Evolutionary conservation across 2,797 vertebrate genomes (phyloP), one percentile per base, ranked within the genome.

Genomic region (Acanthiza pusilla): DNA sequence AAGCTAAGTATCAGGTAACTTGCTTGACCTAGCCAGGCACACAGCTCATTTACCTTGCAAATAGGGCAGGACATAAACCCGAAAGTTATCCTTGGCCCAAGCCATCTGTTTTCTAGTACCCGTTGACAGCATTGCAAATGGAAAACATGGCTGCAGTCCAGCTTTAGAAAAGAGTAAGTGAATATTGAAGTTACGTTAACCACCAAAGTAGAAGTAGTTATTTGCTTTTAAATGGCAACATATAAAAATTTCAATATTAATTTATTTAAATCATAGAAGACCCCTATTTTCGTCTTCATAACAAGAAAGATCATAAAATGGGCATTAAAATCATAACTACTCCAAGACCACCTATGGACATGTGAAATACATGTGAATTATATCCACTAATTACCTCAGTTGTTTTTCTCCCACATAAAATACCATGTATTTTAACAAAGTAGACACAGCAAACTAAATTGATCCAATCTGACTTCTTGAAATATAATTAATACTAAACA

Each of bases 21-120:
- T 73, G 25, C 62, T 76, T 75, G 36, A 77, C 57, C 47, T 26
- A 42, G 15, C 32, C 38, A 94, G 89, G 48, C 21, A 88, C 3
- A 17, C 3, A 76, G 45, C 16, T 85, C 48, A 60, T 92, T 94
- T 96, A 99, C 99, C 99, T 99, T 99, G 97, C 99, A 99, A 95
- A 99, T 99, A 57, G 99, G 99, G 98, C 99, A 99, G 88, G 99
- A 98, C 99, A 99, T 99, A 97, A 99, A 99, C 25, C 99, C 99
- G 53, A 99, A 99, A 4, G 99, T 99, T 97, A 99, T 99, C 87
- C 99, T 98, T 66, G 99, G 99, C 36, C 99, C 99, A 47, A 99
- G 98, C 99, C 99, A 99, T 91, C 99, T 98, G 95, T 99, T 99
- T 95, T 99, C 99, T 76, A 99, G 98, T 63, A 99, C 99, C 74